These are phyloP conservation scores for Macroteleia sp. DNA, from an alignment of 2,888 invertebrate genomes.

Conservation along the genomic window DNA sequence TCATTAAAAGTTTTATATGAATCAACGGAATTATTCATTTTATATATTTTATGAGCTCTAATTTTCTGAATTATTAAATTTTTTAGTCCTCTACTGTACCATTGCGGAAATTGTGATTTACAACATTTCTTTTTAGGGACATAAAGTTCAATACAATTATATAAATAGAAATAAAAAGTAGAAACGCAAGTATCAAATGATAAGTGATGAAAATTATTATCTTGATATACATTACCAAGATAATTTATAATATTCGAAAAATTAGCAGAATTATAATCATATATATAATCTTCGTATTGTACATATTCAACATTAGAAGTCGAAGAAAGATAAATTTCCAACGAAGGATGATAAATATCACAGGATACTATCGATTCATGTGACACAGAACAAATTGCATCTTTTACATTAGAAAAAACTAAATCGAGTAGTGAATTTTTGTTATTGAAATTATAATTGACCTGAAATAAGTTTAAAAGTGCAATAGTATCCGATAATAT, in stretches of 20 bases:
- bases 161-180: not conserved
- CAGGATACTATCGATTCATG: not conserved
- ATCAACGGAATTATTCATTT: no score
- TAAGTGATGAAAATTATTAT: not conserved
- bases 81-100: not conserved
- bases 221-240: not conserved
- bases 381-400: not conserved
- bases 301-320: not conserved
- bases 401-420: not conserved
- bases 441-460: not conserved
- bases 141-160: not conserved
- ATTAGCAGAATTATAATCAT: not conserved
- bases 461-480: slow-evolving; percentile 17
- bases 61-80: not conserved
- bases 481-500: slow-evolving; percentile 1
- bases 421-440: not conserved
- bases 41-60: no score
- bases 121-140: not conserved
- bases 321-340: not conserved
- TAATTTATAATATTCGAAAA: not conserved
- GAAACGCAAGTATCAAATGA: not conserved
- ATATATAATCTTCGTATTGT: not conserved
- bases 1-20: no score
- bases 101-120: not conserved
- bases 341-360: not conserved